Evolutionary conservation across 2,888 invertebrate species (phyloP).

Genomic region (Acronicta leporina): DNA sequence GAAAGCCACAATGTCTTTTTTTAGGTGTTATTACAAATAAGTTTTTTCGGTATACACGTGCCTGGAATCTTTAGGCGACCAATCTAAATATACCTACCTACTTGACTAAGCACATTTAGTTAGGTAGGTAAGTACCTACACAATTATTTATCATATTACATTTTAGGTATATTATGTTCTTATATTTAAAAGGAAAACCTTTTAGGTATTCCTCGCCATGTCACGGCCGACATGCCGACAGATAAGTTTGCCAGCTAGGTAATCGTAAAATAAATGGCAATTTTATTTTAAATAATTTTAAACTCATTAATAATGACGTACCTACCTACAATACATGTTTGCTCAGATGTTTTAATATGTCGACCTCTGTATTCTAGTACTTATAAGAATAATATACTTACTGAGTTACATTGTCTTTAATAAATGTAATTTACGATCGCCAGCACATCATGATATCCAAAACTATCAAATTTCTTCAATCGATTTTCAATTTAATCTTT

Average conservation of each 20-base stretch:
- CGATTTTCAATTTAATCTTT: too few species aligned
- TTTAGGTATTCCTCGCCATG: neutral
- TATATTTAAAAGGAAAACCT: neutral
- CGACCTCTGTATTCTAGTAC: constrained; percentile 20
- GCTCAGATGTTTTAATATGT: constrained; percentile 27
- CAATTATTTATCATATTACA: too few species aligned
- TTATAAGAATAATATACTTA: constrained; percentile 22
- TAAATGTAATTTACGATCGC: too few species aligned
- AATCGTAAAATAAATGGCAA: neutral
- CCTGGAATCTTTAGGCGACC: too few species aligned
- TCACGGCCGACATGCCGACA: neutral
- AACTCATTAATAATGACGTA: constrained; percentile 8
- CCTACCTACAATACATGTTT: constrained; percentile 18
- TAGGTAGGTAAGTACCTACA: too few species aligned
- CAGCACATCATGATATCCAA: too few species aligned
- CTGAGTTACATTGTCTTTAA: neutral
- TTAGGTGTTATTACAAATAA: neutral
- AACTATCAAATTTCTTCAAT: too few species aligned
- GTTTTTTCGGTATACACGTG: too few species aligned
- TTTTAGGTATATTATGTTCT: neutral
- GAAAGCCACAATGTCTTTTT: neutral
- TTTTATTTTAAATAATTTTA: neutral
- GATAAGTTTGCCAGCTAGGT: neutral
- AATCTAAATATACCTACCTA: too few species aligned
- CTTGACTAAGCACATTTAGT: too few species aligned